phyloP scores from a whole-genome alignment of 2,797 vertebrate genomes.

The Lutjanus argentimaculatus region DNA sequence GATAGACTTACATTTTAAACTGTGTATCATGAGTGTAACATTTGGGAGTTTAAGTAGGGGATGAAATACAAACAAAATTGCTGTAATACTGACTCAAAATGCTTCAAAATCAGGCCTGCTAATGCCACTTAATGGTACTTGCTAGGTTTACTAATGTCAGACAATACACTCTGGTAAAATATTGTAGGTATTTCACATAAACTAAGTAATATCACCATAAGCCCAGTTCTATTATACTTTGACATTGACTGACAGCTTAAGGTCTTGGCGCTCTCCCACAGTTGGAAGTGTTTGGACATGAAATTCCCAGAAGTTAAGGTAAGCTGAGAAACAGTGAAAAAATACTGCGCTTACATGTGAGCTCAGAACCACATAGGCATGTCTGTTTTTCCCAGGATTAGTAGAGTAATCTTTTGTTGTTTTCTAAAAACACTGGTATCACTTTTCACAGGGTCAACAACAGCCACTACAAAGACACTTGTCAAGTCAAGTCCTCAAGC shows the following conservation, averaged over 20 bases:
- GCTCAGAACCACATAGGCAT: constrained; percentile 18
- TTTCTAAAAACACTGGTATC: constrained; percentile 57
- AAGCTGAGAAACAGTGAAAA: constrained; percentile 34
- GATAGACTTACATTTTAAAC: not conserved
- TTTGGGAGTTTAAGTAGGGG: too few species aligned
- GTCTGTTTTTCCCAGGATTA: constrained; percentile 19
- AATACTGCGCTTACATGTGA: constrained; percentile 7
- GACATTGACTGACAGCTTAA: constrained; percentile 9
- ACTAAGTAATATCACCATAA: not conserved
- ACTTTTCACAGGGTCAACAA: constrained; percentile 59
- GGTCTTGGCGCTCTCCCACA: constrained; percentile 18
- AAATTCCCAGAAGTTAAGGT: constrained; percentile 44
- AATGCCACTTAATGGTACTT: not conserved
- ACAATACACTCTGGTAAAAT: not conserved
- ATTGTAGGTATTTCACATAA: not conserved
- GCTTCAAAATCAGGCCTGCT: not conserved
- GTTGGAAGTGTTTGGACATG: constrained; percentile 46
- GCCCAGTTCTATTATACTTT: not conserved
- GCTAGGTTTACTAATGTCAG: not conserved
- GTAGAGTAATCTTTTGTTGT: constrained; percentile 8
- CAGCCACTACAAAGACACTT: constrained; percentile 55
- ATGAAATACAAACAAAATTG: constrained; percentile 5
- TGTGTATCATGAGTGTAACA: not conserved
- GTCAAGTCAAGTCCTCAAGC: constrained; percentile 31
- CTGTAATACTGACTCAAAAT: not conserved